Conservation (phyloP, 92 coral and sea anemone genomes). For the Zoanthus solanderi region DNA sequence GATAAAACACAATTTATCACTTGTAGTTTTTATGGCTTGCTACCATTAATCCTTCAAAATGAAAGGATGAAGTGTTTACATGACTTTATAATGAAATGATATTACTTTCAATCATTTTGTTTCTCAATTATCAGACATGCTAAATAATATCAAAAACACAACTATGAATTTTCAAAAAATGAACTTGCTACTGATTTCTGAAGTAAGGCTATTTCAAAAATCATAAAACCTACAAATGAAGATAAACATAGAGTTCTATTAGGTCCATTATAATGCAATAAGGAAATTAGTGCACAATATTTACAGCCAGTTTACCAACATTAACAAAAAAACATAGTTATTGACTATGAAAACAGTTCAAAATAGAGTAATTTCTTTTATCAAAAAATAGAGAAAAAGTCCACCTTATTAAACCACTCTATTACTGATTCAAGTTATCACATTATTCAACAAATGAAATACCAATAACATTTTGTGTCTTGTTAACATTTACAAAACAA, state of each 20-base stretch:
- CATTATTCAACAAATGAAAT: slow-evolving; percentile 21
- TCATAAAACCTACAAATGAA: neutral
- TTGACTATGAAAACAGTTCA: neutral
- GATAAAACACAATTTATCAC: neutral
- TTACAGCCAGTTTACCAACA: neutral
- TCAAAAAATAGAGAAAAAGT: neutral
- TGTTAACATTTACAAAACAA: slow-evolving; percentile 16
- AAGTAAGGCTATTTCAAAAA: slow-evolving; percentile 8
- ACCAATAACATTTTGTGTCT: slow-evolving; percentile 32
- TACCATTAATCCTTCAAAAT: slow-evolving; percentile 5
- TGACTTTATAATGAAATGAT: neutral
- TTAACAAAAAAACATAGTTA: neutral
- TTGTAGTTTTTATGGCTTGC: neutral
- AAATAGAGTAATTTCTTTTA: neutral
- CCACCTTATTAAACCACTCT: slow-evolving; percentile 10
- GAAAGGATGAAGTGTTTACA: neutral
- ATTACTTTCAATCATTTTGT: slow-evolving; percentile 4
- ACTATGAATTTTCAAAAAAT: neutral
- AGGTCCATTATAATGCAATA: neutral
- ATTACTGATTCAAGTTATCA: neutral
- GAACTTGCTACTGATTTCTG: neutral
- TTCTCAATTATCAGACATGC: slow-evolving; percentile 8
- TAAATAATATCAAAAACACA: slow-evolving; percentile 7
- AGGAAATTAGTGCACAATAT: neutral
- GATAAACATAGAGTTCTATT: neutral